These are phyloP conservation scores for Lithophane socia DNA, from an alignment of 2,888 invertebrate genomes.

Conservation along the genomic window DNA sequence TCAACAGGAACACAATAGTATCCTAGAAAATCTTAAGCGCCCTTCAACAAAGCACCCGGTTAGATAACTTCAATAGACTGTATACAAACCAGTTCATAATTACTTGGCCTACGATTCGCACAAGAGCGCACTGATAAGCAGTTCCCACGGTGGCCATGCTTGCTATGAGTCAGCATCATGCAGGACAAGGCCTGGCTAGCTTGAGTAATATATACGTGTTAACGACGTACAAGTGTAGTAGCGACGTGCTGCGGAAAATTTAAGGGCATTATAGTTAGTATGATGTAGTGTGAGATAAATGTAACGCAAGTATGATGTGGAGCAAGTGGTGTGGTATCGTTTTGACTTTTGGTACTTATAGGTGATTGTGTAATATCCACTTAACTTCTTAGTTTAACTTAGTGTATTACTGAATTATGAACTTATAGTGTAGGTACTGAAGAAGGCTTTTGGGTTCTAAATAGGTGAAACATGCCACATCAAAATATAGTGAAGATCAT, in stretches of 20 bases:
- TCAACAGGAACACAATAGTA: constrained; percentile 45
- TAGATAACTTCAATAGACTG: constrained; percentile 55
- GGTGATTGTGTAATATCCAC: background rate
- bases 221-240: constrained; percentile 76
- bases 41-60: constrained; percentile 44
- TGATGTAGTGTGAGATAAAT: constrained; percentile 59
- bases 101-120: constrained; percentile 69
- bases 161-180: constrained; percentile 78
- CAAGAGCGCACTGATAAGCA: constrained; percentile 72
- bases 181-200: constrained; percentile 79
- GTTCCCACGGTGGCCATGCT: constrained; percentile 78
- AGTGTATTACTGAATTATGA: background rate
- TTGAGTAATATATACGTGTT: constrained; percentile 83
- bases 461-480: background rate
- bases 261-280: constrained; percentile 77
- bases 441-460: background rate
- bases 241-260: constrained; percentile 68
- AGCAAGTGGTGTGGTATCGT: background rate
- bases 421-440: background rate
- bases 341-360: background rate
- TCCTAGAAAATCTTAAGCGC: constrained; percentile 23
- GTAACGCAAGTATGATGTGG: constrained; percentile 32
- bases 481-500: background rate
- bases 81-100: constrained; percentile 60
- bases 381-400: background rate